These are phyloP conservation scores for Aplochiton taeniatus DNA, from an alignment of 2,797 vertebrate genomes.

Conservation along the genomic window DNA sequence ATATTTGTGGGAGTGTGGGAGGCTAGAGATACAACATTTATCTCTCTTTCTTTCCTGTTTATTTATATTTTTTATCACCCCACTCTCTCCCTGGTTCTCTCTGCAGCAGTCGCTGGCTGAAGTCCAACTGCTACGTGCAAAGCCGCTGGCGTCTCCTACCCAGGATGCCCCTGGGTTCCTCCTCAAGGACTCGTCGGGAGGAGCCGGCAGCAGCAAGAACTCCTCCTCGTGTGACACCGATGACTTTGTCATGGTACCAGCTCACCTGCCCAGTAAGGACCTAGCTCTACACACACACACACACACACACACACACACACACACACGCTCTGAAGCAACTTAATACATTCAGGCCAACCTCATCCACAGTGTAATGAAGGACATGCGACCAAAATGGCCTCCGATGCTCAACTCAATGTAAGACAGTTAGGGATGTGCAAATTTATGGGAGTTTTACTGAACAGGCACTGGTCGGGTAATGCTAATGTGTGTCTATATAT, in stretches of 20 bases:
- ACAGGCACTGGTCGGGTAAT: too few relatives aligned
- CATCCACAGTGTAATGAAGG: neutral
- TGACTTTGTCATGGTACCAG: constrained; percentile 97
- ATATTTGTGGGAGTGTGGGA: too few relatives aligned
- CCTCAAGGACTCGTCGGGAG: constrained; percentile 84
- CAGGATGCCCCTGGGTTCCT: constrained; percentile 85
- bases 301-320: too few relatives aligned
- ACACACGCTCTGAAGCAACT: too few relatives aligned
- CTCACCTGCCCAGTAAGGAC: constrained; percentile 86
- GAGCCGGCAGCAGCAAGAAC: constrained; percentile 90
- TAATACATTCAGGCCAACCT: neutral
- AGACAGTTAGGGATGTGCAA: too few relatives aligned
- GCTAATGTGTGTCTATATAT: too few relatives aligned
- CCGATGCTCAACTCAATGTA: too few relatives aligned
- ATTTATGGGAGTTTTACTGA: too few relatives aligned
- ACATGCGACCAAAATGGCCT: too few relatives aligned
- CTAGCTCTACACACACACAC: neutral
- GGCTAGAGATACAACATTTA: neutral
- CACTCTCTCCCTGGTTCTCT: constrained; percentile 12
- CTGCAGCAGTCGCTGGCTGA: constrained; percentile 89
- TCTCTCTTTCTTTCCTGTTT: constrained; percentile 17
- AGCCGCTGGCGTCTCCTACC: constrained; percentile 83
- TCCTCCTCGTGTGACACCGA: constrained; percentile 95
- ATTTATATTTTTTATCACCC: neutral
- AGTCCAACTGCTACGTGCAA: constrained; percentile 87